Base-by-base conservation (phyloP, 2,113 vertebrate species). In the Fregetta grallaria region DNA sequence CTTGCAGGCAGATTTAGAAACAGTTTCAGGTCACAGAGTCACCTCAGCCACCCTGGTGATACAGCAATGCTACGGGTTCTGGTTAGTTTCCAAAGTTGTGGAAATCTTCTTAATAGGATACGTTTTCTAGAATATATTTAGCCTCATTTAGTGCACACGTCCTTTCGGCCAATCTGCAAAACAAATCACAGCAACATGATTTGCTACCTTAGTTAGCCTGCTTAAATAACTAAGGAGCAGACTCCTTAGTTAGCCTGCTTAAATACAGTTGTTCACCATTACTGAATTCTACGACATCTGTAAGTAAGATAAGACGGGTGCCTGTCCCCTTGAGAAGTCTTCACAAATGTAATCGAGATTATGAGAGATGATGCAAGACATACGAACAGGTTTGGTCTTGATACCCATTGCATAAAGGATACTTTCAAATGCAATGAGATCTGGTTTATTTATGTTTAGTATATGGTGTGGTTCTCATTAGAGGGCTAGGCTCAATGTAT, bases 1-100 rank as follows among this genome's bases (percentile, higher is more conserved):
- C 74, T 95, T 91, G 75, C 76, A 92, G 52, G 79, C 65, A 85
- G 62, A 55, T 86, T 94, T 70, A 55, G 70, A 90, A 96, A 95
- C 55, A 83, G 76, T 74, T 91, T 71, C 70, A 89, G 83, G 76
- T 88, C 90, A 96, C 29, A 63, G 72, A 95, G 94, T 56, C 74
- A 67, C 83, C 73, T 92, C 83, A 86, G 53, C 63, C 70, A 89
- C 70, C 36, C 74, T 34, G 53, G 61, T 44, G 70, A 94, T 59
- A 53, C 34, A 82, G n/a, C 53, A 79, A 21, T 20, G 29, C 45
- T 74, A 50, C 0, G 1, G 15, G 70, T 89, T 70, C 71, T 70
- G 53, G 29, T 53, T 58, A 25, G 40, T 34, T 91, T 81, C 44
- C 56, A 87, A 96, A 90, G 86, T 14, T 32, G 19, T 10, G 38